Evolutionary conservation across 2,113 vertebrate species (phyloP), one percentile per base, ranked within the genome.

Genomic region (Hypanus sabinus): DNA sequence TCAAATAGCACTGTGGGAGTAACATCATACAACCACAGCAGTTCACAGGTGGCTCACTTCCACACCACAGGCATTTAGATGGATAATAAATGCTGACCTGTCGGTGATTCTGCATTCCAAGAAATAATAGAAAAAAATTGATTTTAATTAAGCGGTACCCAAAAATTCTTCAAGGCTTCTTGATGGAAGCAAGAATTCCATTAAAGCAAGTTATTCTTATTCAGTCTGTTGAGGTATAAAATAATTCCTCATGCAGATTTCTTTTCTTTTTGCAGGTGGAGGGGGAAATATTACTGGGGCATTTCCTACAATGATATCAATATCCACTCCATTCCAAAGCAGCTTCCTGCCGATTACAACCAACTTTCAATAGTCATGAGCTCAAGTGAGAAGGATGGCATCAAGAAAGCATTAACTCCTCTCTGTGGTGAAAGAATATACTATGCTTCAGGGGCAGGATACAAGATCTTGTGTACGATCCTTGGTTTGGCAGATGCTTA

Each of bases 381-480:
- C 96, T 97, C 96, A 94, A 97, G 96, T 0, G 97, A 98, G 95
- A 96, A 95, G 80, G 93, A 0, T 0, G 94, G 70, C 0, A 96
- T 97, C 14, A 97, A 95, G 94, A 96, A 94, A 0, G 96, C 95
- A 0, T 95, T 97, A 94, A 93, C 73, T 0, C 95, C 95, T 0
- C 95, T 97, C 57, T 96, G 96, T 7, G 95, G 95, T 10, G 95
- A 94, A 18, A 94, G 60, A 65, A 95, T 98, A 90, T 96, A 92
- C 94, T 97, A 96, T 12, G 97, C 96, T 0, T 97, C 96, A 0
- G 97, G 97, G 0, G 96, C 97, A 0, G 97, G 97, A 6, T 98
- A 97, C 95, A 97, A 97, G 95, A 95, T 97, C 95, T 96, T 97
- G 85, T 98, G 97, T 0, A 95, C 98, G 46, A 96, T 97, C 91